These are phyloP conservation scores for Achatina immaculata DNA, from an alignment of 1,140 invertebrate genomes.

Conservation along the genomic window DNA sequence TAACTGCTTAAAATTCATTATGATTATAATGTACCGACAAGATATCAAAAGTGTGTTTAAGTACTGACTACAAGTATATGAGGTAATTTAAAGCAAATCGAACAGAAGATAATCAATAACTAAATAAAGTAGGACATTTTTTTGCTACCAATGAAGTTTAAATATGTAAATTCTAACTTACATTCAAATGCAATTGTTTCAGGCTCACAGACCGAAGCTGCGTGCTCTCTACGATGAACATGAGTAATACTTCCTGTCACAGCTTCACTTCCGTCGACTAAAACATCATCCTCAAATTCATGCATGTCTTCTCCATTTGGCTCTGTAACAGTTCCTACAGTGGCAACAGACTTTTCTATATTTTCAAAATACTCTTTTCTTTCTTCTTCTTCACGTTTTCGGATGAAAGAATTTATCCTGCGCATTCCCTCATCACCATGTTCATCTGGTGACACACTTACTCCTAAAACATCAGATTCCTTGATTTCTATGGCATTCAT, in stretches of 20 bases:
- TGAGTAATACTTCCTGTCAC: constrained; percentile 31
- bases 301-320: not conserved
- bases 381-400: constrained; percentile 20
- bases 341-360: not conserved
- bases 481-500: constrained; percentile 40
- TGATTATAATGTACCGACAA: too few species aligned
- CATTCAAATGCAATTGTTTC: constrained; percentile 57
- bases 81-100: too few species aligned
- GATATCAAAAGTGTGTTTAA: too few species aligned
- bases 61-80: too few species aligned
- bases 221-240: constrained; percentile 38
- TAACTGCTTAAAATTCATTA: too few species aligned
- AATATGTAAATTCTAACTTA: too few species aligned
- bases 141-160: too few species aligned
- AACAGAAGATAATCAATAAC: too few species aligned
- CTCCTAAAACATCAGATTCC: constrained; percentile 26
- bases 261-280: not conserved
- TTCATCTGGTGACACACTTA: not conserved
- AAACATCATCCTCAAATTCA: not conserved
- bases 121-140: too few species aligned
- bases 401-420: constrained; percentile 26
- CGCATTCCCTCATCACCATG: constrained; percentile 10
- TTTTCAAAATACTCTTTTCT: constrained; percentile 1
- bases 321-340: not conserved
- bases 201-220: constrained; percentile 45